Evolutionary conservation across 2,888 invertebrate species (phyloP).

Genomic region (Lepetodrilus schrolli): DNA sequence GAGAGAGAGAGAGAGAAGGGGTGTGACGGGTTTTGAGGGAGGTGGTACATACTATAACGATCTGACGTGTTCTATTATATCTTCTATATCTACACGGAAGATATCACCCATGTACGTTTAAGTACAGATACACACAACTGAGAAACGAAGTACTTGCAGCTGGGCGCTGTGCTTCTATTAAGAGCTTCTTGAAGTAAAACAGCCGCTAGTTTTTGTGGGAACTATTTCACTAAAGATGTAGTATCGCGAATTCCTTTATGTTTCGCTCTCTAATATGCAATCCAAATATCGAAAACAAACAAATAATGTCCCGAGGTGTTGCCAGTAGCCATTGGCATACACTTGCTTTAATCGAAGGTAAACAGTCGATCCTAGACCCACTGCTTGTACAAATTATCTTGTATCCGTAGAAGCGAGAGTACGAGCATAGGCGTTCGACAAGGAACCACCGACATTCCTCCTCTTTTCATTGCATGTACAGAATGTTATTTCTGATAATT

Average conservation of each 20-base stretch:
- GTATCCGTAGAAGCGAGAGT: conserved; percentile 13
- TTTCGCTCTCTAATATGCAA: conserved; percentile 26
- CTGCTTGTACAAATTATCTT: conserved; percentile 25
- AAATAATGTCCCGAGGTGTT: conserved; percentile 16
- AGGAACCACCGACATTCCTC: neutral
- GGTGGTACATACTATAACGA: too few relatives aligned
- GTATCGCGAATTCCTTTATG: neutral
- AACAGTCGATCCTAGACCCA: neutral
- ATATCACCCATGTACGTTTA: neutral
- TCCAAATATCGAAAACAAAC: conserved; percentile 29
- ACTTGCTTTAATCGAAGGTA: conserved; percentile 27
- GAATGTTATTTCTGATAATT: conserved; percentile 29
- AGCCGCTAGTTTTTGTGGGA: neutral
- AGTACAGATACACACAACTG: neutral
- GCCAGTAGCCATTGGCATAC: neutral
- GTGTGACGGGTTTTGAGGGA: too few relatives aligned
- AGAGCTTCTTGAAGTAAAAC: neutral
- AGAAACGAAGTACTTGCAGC: neutral
- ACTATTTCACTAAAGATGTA: neutral
- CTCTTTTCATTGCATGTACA: neutral
- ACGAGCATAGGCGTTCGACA: neutral
- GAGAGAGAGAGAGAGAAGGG: too few relatives aligned
- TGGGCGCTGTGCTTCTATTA: neutral
- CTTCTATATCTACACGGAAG: too few relatives aligned
- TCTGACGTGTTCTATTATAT: too few relatives aligned